phyloP scores from a whole-genome alignment of 2,113 vertebrate genomes.

The Porphyrio hochstetteri region DNA sequence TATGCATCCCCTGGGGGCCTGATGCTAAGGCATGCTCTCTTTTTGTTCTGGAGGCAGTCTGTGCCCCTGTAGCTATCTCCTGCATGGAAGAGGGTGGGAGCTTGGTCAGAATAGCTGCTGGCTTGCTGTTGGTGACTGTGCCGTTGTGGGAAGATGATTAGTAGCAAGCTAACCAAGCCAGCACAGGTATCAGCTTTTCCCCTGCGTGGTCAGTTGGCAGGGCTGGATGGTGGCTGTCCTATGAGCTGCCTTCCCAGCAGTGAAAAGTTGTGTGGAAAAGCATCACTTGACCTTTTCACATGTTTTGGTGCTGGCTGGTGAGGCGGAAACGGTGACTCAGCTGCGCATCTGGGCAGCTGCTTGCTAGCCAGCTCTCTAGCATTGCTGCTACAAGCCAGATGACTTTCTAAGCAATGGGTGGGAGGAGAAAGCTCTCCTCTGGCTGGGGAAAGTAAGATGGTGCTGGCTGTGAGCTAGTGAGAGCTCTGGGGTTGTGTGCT shows the following conservation, averaged over 20 bases:
- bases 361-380: neutral
- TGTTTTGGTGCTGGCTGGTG: neutral
- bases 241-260: neutral
- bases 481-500: neutral
- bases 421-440: neutral
- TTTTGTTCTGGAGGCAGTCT: neutral
- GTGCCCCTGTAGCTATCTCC: rapidly evolving
- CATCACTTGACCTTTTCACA: neutral
- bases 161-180: neutral
- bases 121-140: neutral
- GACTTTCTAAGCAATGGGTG: neutral
- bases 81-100: neutral
- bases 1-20: neutral
- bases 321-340: neutral
- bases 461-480: neutral
- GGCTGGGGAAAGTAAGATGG: neutral
- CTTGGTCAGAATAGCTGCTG: neutral
- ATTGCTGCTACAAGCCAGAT: neutral
- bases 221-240: neutral
- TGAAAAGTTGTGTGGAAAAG: neutral
- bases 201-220: rapidly evolving
- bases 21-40: rapidly evolving
- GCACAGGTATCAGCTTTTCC: neutral
- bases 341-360: neutral
- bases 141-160: neutral